phyloP scores from a whole-genome alignment of 2,888 invertebrate species.

The Lottia gigantea region DNA sequence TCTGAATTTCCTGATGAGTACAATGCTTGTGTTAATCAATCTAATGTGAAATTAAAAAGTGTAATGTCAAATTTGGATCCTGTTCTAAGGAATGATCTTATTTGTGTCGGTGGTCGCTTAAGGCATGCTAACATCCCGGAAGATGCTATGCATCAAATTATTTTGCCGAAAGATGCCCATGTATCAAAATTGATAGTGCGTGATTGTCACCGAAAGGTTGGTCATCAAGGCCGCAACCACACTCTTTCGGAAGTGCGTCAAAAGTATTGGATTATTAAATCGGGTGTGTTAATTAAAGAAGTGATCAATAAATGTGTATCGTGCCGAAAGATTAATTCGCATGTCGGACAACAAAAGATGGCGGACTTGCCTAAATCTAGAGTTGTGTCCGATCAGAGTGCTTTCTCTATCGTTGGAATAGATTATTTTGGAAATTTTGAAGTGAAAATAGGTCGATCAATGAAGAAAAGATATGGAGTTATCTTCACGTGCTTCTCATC shows the following conservation, averaged over 20 bases:
- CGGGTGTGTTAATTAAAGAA: constrained; percentile 5
- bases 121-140: not conserved
- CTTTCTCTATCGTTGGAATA: not conserved
- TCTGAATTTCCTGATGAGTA: not conserved
- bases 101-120: constrained; percentile 10
- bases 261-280: not conserved
- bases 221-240: constrained; percentile 4
- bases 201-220: constrained; percentile 6
- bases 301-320: constrained; percentile 3
- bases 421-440: constrained; percentile 1
- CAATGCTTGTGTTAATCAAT: not conserved
- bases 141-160: constrained; percentile 3
- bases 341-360: constrained; percentile 12
- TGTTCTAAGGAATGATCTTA: not conserved
- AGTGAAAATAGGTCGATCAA: not conserved
- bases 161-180: not conserved
- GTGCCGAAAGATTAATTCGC: not conserved
- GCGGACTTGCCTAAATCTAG: not conserved
- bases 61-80: constrained; percentile 7
- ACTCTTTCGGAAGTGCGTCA: constrained; percentile 11
- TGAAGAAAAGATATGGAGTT: constrained; percentile 9
- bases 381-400: not conserved
- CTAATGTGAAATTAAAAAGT: not conserved
- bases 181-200: constrained; percentile 1
- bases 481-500: constrained; percentile 5